phyloP scores from a whole-genome alignment of 2,888 invertebrate species.

The Pelosia muscerda region DNA sequence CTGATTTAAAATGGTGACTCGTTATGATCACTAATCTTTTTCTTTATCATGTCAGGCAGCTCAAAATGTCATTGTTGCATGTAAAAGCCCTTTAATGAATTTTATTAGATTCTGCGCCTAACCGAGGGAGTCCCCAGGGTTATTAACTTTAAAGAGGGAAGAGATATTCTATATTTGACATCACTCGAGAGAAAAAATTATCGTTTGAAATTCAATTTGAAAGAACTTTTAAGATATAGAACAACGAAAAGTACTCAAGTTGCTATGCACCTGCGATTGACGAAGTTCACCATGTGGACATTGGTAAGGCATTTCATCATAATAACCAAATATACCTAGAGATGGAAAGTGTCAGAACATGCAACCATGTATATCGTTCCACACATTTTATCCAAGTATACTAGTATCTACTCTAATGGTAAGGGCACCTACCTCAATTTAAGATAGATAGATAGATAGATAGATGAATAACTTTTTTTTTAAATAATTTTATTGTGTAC shows the following conservation, averaged over 20 bases:
- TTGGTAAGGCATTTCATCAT: constrained; percentile 36
- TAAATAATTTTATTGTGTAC: no score
- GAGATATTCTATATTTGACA: not conserved
- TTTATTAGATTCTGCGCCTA: constrained; percentile 37
- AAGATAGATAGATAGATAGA: no score
- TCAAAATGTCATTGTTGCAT: constrained; percentile 37
- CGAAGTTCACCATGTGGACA: constrained; percentile 19
- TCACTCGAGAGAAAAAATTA: not conserved
- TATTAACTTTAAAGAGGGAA: not conserved
- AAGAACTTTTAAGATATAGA: no score
- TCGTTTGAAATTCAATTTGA: not conserved
- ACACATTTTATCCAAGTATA: no score
- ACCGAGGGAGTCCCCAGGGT: constrained; percentile 9
- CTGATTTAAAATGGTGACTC: constrained; percentile 46
- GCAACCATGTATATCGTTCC: no score
- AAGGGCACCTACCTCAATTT: no score
- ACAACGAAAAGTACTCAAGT: no score
- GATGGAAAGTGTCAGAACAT: constrained; percentile 26
- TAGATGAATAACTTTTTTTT: no score
- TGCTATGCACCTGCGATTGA: not conserved
- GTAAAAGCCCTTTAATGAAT: constrained; percentile 34
- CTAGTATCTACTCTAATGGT: no score
- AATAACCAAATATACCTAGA: constrained; percentile 33
- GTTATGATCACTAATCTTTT: constrained; percentile 42
- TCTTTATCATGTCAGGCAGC: constrained; percentile 44